These are phyloP conservation scores for Kryptolebias marmoratus DNA, from an alignment of 2,113 vertebrate species.

Conservation along the genomic window DNA sequence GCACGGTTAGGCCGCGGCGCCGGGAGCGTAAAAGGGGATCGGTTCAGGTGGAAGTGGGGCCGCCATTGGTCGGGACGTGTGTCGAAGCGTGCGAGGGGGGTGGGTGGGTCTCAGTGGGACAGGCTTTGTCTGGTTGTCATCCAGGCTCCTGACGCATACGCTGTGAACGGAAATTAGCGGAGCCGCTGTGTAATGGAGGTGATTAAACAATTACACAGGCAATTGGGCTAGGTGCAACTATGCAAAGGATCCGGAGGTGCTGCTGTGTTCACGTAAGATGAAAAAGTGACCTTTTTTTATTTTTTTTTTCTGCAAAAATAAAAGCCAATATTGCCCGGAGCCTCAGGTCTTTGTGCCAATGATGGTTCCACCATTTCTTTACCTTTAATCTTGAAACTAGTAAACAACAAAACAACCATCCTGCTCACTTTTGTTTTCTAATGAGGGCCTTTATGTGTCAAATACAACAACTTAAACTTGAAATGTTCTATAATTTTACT, in stretches of 20 bases:
- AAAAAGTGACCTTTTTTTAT: slow-evolving; percentile 6
- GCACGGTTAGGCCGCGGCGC: slow-evolving; percentile 47
- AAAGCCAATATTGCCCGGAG: too few species aligned
- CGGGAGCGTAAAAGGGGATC: slow-evolving; percentile 25
- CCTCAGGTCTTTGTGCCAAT: too few species aligned
- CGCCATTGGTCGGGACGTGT: slow-evolving; percentile 2
- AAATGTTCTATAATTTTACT: too few species aligned
- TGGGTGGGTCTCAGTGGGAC: slow-evolving; percentile 29
- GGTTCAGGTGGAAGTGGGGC: slow-evolving; percentile 17
- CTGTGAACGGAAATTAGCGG: slow-evolving; percentile 67
- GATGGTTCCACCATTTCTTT: too few species aligned
- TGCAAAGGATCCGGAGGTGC: slow-evolving; percentile 58
- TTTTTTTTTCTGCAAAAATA: neutral
- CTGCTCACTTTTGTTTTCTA: too few species aligned
- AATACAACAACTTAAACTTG: too few species aligned
- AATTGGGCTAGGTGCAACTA: slow-evolving; percentile 72
- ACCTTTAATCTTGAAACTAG: too few species aligned
- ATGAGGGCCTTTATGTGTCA: too few species aligned
- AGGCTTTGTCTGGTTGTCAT: slow-evolving; percentile 28
- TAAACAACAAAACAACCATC: too few species aligned
- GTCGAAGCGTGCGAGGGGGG: neutral
- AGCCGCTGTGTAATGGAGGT: slow-evolving; percentile 72
- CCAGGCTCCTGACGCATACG: slow-evolving; percentile 29
- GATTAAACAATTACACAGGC: slow-evolving; percentile 82
- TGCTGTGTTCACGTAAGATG: neutral